Base-by-base conservation (phyloP, 2,113 vertebrate species). In the Syngnathus floridae region DNA sequence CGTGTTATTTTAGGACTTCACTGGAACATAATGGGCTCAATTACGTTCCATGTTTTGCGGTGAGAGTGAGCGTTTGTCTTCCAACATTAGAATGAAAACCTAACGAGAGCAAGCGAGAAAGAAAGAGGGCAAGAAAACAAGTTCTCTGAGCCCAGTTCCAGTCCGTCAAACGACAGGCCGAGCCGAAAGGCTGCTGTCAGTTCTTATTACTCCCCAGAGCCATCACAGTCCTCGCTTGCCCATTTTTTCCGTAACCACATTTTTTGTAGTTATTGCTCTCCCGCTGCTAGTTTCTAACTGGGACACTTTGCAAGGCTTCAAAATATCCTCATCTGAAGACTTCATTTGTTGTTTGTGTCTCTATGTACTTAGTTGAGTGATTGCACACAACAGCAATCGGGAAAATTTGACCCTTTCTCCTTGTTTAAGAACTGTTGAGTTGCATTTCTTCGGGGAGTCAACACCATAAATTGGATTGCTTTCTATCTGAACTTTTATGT, bases 211-310 rank as follows among this genome's bases (percentile, higher is more conserved):
- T 56, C 54, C 54, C 54, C 1, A 14, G 54, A 56, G 54, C 14
- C 26, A 21, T 56, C 54, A 56, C 54, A 56, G 26, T 35, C 5
- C 26, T 56, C 13, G 54, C 26, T 56, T 54, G 26, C 26, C 13
- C 14, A 3, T 31, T 56, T 35, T 56, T 26, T 35, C 17, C 51
- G 22, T 12, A 52, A 52, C 19, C 49, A 21, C n/a, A 22, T 35
- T 56, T 55, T 35, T 41, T 21, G 36, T n/a, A 51, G 19, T 61
- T 61, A 43, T 43, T 61, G 59, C 38, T 43, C 38, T 61, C 38
- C 59, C 35, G 40, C 59, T 61, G 59, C 40, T 61, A 19, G 8
- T 38, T 59, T 38, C 21, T 14, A 22, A 61, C 59, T 16, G n/a
- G 38, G 17, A 16, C 26, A 3, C 1, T 56, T 31, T 35, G 4